Conservation (phyloP, 2,888 invertebrate species). For the Pandemis cinnamomeana region DNA sequence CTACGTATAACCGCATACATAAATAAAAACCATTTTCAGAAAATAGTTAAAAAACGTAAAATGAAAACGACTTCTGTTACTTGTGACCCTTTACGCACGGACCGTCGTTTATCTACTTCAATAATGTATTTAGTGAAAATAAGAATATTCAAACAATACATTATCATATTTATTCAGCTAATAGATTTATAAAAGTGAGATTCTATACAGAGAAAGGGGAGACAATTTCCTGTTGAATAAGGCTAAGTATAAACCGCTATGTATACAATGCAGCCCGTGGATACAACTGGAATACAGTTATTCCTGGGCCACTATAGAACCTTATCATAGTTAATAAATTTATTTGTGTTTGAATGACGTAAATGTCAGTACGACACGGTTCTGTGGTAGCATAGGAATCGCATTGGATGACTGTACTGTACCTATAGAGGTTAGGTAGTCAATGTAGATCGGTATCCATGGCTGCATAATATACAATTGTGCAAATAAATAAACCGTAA, state of each 20-base stretch:
- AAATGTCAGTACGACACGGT: too few relatives aligned
- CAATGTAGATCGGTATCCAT: not conserved
- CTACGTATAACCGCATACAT: constrained; percentile 45
- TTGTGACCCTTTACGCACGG: constrained; percentile 5
- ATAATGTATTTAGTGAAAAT: constrained; percentile 28
- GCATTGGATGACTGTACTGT: not conserved
- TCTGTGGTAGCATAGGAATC: too few relatives aligned
- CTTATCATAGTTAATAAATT: too few relatives aligned
- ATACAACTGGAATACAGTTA: not conserved
- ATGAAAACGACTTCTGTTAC: not conserved
- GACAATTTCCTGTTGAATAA: constrained; percentile 62
- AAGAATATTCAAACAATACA: constrained; percentile 28
- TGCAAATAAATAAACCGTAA: constrained; percentile 63
- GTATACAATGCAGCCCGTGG: constrained; percentile 50
- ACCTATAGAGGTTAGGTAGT: not conserved
- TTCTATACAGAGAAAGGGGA: constrained; percentile 73
- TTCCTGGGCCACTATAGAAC: too few relatives aligned
- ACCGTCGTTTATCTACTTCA: constrained; percentile 24
- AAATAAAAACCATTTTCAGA: constrained; percentile 1
- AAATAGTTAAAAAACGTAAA: not conserved
- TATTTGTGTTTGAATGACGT: too few relatives aligned
- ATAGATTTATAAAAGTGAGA: constrained; percentile 70
- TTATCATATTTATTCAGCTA: constrained; percentile 43
- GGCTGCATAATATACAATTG: constrained; percentile 28
- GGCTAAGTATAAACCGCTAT: constrained; percentile 81